Evolutionary conservation across 2,888 invertebrate species (phyloP).

Genomic region (Ophion slaviceki): DNA sequence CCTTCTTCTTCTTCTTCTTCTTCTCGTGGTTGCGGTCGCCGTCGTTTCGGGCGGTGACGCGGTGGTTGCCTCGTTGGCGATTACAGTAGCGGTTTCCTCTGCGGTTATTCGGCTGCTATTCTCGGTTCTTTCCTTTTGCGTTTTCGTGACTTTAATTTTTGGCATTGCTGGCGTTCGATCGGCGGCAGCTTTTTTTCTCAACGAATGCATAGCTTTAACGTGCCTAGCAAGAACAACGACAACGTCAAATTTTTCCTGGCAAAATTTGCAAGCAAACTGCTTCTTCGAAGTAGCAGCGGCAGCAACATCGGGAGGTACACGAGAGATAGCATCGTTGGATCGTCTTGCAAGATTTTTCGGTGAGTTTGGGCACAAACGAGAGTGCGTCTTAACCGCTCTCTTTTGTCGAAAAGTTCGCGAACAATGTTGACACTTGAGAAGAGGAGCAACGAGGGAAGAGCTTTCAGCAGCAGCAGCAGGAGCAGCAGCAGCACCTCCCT

Average conservation of each 20-base stretch:
- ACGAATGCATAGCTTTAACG: constrained; percentile 77
- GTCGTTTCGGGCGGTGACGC: background rate
- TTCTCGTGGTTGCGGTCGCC: constrained; percentile 35
- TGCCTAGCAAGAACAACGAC: constrained; percentile 80
- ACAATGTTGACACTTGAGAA: constrained; percentile 78
- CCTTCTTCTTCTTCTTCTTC: constrained; percentile 22
- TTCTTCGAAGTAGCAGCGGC: constrained; percentile 63
- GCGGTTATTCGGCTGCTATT: background rate
- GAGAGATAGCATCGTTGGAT: constrained; percentile 44
- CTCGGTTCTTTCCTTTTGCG: constrained; percentile 5
- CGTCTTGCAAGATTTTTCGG: constrained; percentile 52
- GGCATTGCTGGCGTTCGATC: constrained; percentile 1
- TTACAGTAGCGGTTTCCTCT: background rate
- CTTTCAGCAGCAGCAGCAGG: background rate
- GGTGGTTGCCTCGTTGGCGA: no score
- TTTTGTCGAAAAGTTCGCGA: constrained; percentile 77
- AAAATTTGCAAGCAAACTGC: constrained; percentile 79
- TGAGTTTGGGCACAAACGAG: constrained; percentile 77
- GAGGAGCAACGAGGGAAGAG: background rate
- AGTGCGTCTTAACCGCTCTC: constrained; percentile 77
- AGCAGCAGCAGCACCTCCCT: background rate
- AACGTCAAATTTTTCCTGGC: constrained; percentile 79
- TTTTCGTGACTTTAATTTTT: background rate
- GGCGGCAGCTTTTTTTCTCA: constrained; percentile 30
- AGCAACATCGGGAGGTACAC: constrained; percentile 1